Evolutionary conservation across 2,888 invertebrate species (phyloP), one percentile per base, ranked within the genome.

Genomic region (Platycnemis pennipes): DNA sequence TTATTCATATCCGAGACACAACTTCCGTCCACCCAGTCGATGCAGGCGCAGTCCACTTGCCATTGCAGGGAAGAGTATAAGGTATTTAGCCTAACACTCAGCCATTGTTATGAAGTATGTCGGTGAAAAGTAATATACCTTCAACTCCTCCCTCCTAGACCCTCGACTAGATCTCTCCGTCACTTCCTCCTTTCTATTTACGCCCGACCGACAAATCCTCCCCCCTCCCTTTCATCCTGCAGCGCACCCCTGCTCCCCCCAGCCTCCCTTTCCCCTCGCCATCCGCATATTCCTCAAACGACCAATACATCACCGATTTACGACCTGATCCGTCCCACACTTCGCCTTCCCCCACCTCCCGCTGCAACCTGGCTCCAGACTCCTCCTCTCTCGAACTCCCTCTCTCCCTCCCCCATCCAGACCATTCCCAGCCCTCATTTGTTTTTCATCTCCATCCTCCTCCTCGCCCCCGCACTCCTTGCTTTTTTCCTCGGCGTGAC

Each of bases 271-370:
- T 26, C 45, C 11, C n/a, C 22, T 26, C 7, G 2, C 16, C 53
- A 13, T 69, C 44, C 44, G 77, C 77, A 44, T 63, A 44, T 53
- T 44, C 91, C 69, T 42, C 69, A 56, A 87, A 89, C 89, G 56
- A 91, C 91, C 91, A 91, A 91, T 91, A 91, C 91, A 91, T 91
- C 91, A 91, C 91, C 91, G 91, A 91, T 63, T 91, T 91, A 91
- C 91, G 91, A 91, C 44, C 89, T 11, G 89, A 89, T 89, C 89
- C 89, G 53, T 89, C 89, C 91, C 91, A 91, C 91, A 91, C 91
- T 37, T 42, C 44, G 42, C 56, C 45, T 69, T 45, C 45, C 37
- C 42, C 91, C 91, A 42, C 37, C 56, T 31, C 63, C 2, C 77
- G 31, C 56, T 56, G 89, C 56, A 44, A 69, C 63, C 91, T 26